Base-by-base conservation (phyloP, 2,888 invertebrate genomes). In the Phaonia tiefii region DNA sequence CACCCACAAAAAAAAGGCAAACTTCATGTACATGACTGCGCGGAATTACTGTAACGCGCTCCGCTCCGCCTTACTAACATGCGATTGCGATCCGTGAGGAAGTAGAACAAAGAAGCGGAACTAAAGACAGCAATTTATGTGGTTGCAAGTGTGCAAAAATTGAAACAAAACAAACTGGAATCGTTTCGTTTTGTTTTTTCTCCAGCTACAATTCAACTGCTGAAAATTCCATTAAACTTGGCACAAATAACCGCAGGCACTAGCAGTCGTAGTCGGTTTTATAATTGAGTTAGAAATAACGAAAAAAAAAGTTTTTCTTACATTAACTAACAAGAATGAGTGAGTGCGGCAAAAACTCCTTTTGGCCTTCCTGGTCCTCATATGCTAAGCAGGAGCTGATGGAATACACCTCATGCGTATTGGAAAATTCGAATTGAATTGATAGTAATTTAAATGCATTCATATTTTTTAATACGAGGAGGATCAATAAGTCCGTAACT, bases 151-250 rank as follows among this genome's bases (percentile, higher is more conserved):
- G 58, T 15, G 20, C n/a, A 51, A 65, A 80, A 78, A 75, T 78
- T 78, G 63, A 75, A 78, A 81, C 75, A 80, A 80, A 81, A 81
- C 75, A 75, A 78, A 69, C 75, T 72, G 72, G 67, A 81, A 81
- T 71, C 67, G 60, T 75, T 81, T 58, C 67, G 60, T 75, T 81
- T 58, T 22, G 20, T 13, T 63, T 22, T 75, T 75, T 77, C 58
- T 44, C n/a, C n/a, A n/a, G 22, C 13, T 75, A 69, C 78, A 81
- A 74, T 81, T 72, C 81, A 88, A 87, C 86, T 89, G 88, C 85
- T 87, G 87, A 84, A 88, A 88, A 88, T 89, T 88, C 89, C 88
- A 88, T 88, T 88, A 88, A 88, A 88, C 89, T 88, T 88, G 86
- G 86, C 87, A 87, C 86, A 88, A 88, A 88, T 88, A 88, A 86